Conservation (phyloP, 2,113 vertebrate genomes). For the Rafetus swinhoei region DNA sequence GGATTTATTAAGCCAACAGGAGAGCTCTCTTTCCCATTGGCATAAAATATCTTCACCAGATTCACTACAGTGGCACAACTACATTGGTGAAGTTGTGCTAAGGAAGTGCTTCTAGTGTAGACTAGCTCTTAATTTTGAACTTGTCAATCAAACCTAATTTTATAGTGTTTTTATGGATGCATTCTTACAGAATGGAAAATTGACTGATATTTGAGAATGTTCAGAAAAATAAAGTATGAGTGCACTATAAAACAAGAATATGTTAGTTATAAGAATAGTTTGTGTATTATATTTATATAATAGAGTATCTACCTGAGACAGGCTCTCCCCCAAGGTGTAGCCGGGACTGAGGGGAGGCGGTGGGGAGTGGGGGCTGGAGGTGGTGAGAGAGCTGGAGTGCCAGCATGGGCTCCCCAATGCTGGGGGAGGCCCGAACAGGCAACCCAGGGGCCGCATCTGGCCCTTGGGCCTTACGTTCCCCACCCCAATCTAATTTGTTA, state of each 20-base stretch:
- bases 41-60: background rate
- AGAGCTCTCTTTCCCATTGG: background rate
- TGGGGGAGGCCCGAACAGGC: too few species aligned
- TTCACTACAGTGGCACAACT: background rate
- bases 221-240: constrained; percentile 20
- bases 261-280: constrained; percentile 15
- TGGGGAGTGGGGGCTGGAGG: too few species aligned
- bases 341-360: too few species aligned
- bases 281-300: constrained; percentile 28
- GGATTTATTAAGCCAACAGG: background rate
- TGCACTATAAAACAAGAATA: background rate
- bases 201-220: constrained; percentile 33
- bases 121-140: background rate
- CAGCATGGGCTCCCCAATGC: too few species aligned
- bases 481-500: too few species aligned
- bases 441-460: too few species aligned
- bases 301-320: constrained; percentile 10
- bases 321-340: too few species aligned
- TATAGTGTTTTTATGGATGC: constrained; percentile 30
- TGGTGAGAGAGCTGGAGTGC: too few species aligned
- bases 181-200: constrained; percentile 36
- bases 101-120: background rate
- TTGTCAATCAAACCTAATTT: constrained; percentile 42
- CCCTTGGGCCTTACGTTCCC: too few species aligned
- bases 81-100: background rate